Conservation (phyloP, 2,888 invertebrate genomes). For the Coleophora flavipennella region DNA sequence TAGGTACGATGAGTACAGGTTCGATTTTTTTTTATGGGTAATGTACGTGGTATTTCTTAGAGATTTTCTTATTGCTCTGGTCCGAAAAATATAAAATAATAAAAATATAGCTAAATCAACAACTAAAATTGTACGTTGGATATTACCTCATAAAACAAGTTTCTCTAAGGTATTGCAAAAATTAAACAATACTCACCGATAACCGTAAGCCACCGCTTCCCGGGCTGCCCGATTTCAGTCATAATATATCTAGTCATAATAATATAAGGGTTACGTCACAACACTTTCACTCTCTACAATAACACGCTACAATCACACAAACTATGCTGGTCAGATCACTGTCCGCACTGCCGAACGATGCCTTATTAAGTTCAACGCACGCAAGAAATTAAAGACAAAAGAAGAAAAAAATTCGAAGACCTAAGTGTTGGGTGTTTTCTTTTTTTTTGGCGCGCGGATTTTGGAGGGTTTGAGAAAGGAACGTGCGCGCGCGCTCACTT, state of each 20-base stretch:
- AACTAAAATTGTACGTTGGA: no score
- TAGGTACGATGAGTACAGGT: no score
- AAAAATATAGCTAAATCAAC: no score
- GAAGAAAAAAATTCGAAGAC: conserved; percentile 12
- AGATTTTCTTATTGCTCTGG: no score
- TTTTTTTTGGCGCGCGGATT: not conserved
- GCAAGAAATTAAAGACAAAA: conserved; percentile 14
- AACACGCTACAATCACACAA: conserved; percentile 54
- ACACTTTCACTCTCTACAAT: conserved; percentile 57
- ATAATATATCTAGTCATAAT: conserved; percentile 35
- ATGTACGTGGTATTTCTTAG: no score
- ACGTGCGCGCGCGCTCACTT: conserved; percentile 58
- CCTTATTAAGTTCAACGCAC: conserved; percentile 58
- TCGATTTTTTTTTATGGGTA: no score
- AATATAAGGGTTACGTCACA: conserved; percentile 64
- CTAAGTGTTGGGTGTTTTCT: conserved; percentile 3
- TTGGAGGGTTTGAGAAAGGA: conserved; percentile 1
- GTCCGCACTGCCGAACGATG: conserved; percentile 30
- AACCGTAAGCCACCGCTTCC: conserved; percentile 53
- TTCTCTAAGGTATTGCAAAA: no score
- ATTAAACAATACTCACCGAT: conserved; percentile 40
- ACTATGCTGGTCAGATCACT: conserved; percentile 20
- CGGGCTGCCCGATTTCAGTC: conserved; percentile 54
- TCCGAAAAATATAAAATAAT: no score
- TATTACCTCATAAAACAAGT: no score